A percentile compares a stretch with the other conserved stretches of the same genome.
Evolutionary conservation across 2,113 vertebrate species (phyloP).

Genomic region (Ursus arctos): DNA sequence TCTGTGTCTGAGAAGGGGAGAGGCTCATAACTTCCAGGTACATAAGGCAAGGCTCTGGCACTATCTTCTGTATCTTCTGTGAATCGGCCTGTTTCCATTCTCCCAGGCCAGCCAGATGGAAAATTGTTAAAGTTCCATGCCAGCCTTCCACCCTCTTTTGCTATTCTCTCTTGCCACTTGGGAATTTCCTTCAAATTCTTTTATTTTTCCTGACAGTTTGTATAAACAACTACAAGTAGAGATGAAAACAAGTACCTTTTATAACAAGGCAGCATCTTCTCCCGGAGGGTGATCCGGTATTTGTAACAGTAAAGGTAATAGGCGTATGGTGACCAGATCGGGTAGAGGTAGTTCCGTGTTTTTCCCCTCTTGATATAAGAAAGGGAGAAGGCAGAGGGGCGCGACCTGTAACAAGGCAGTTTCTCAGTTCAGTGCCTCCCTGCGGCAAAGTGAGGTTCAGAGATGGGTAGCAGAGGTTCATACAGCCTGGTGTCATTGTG

Average conservation of each 20-base stretch:
- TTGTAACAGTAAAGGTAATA: slow-evolving; percentile 79
- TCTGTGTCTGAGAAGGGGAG: background rate
- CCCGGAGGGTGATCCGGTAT: slow-evolving; percentile 66
- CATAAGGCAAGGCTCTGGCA: background rate
- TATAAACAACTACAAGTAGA: background rate
- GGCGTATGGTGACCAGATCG: slow-evolving; percentile 67
- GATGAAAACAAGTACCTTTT: slow-evolving; percentile 73
- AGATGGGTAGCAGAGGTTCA: background rate
- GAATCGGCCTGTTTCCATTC: background rate
- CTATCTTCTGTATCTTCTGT: background rate
- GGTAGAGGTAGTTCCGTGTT: slow-evolving; percentile 75
- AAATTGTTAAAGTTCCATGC: background rate
- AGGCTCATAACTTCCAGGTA: background rate
- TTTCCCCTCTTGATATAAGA: slow-evolving; percentile 80
- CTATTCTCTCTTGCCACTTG: background rate
- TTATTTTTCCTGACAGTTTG: background rate
- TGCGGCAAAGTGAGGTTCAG: slow-evolving; percentile 78
- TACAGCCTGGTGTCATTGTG: slow-evolving; percentile 69
- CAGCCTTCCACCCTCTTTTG: background rate
- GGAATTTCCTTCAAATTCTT: slow-evolving; percentile 23
- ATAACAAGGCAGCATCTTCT: slow-evolving; percentile 83
- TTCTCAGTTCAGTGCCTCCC: slow-evolving; percentile 80
- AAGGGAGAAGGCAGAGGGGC: slow-evolving; percentile 76
- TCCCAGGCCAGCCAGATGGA: background rate
- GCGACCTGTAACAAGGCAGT: slow-evolving; percentile 70